Conservation (phyloP, 2,888 invertebrate genomes). For the Rotaria magnacalcarata region DNA sequence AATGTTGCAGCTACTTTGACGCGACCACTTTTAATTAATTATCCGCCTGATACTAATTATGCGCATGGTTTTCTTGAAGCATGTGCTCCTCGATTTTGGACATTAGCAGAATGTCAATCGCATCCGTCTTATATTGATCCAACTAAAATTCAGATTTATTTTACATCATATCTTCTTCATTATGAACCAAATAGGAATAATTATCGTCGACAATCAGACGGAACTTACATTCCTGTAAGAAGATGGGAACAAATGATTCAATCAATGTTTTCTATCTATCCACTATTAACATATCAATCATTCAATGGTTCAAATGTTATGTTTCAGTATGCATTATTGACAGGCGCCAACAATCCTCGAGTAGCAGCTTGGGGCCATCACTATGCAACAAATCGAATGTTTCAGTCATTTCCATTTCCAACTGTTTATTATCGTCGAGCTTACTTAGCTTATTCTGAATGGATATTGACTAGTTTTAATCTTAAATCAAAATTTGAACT, state of each 20-base stretch:
- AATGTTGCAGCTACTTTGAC: background rate
- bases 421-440: background rate
- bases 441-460: slow-evolving; percentile 3
- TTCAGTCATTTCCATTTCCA: background rate
- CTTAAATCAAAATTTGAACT: background rate
- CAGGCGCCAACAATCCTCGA: background rate
- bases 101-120: background rate
- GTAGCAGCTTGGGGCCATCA: background rate
- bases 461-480: background rate
- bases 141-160: background rate
- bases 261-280: background rate
- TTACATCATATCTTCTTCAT: background rate
- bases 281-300: background rate
- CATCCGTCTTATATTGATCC: background rate
- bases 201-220: background rate
- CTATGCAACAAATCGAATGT: background rate
- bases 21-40: background rate
- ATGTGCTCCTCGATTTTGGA: background rate
- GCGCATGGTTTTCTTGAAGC: background rate
- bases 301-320: background rate
- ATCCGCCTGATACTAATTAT: background rate
- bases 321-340: background rate
- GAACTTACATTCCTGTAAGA: background rate
- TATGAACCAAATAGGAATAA: background rate
- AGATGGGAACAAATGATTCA: background rate